Evolutionary conservation across 2,113 vertebrate genomes (phyloP), one percentile per base, ranked within the genome.

Genomic region (Cranoglanis bouderius): DNA sequence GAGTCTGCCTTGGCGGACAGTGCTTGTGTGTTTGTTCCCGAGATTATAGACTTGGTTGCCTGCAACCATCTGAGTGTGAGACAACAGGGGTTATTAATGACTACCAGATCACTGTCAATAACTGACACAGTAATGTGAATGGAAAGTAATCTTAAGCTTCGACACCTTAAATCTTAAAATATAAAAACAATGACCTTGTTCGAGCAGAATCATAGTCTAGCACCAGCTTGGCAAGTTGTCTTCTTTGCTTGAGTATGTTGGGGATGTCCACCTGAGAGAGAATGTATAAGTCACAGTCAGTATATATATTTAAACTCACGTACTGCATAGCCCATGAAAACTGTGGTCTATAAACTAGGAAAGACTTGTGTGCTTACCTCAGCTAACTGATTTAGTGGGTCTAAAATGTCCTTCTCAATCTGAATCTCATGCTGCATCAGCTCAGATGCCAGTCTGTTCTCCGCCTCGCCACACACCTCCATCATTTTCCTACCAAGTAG

Each of bases 121-220:
- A 55, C 16, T 4, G 55, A 46, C 53, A 77, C 74, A 59, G 32
- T 63, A 35, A 57, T 29, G 6, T 40, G 32, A 86, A 40, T 57
- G n/a, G 40, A 77, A 70, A 16, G 16, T 12, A 32, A 19, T n/a
- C 55, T 32, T 46, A 10, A 38, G 4, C 5, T 57, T 21, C 12
- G 7, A 10, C 32, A 59, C 16, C 63, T 53, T 14, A 32, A 43
- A 35, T 12, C n/a, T 21, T 81, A 32, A 5, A 82, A 1, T 32
- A n/a, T 49, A 84, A 65, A 80, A 53, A 72, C 10, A 43, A 92
- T 93, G 88, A 99, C 98, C 98, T 97, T 13, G 98, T 96, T 95
- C 97, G 96, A 88, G 98, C 98, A 46, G 98, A 99, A 94, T 99
- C 98, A 93, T 98, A 99, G 95, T 99, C 98, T 93, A 99, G 93